Evolutionary conservation across 2,113 vertebrate species (phyloP), one percentile per base, ranked within the genome.

Genomic region (Gnathonemus longibarbis): DNA sequence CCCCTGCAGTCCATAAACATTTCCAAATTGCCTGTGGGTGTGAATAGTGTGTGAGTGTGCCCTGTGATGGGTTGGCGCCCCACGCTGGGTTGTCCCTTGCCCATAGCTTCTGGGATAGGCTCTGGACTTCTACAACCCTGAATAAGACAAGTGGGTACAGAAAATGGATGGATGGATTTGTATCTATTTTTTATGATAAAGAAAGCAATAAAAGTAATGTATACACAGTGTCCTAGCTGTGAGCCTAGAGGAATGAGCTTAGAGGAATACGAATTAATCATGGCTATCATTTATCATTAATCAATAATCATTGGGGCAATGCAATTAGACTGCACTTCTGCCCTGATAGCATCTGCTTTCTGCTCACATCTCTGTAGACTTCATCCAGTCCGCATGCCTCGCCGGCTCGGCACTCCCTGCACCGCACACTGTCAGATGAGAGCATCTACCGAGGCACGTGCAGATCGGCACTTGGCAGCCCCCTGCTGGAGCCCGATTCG

Each of bases 401-500:
- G 48, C 95, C 95, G 39, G 96, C 95, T 83, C 96, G 96, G 58
- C 97, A 97, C 94, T 97, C 97, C n/a, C 95, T 99, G 93, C 98
- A 99, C 91, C 96, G 98, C 21, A 99, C 98, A 2, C 95, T 99
- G 92, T 99, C 98, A 0, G 98, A 99, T 21, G 98, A 99, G 95
- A 99, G 98, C 88, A 99, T 99, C 94, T 99, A 99, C 93, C 97
- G 98, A 0, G 96, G 98, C 87, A 98, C 98, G 90, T 95, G 98
- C 89, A 97, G 98, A 5, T 97, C 98, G 46, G 93, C 97, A 8
- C 96, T 98, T 0, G 92, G 93, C 90, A 88, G 95, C 88, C 95
- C 93, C 0, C 83, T 94, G 35, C 49, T 97, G 91, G 98, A 99
- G 92, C 97, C 97, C 88, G 94, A 96, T 31, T 96, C 98, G 88